A percentile compares a stretch with the other conserved stretches of the same genome.
phyloP scores from a whole-genome alignment of 30 jellyfish, hydroid and myxozoan genomes.

The Aurelia coerulea region DNA sequence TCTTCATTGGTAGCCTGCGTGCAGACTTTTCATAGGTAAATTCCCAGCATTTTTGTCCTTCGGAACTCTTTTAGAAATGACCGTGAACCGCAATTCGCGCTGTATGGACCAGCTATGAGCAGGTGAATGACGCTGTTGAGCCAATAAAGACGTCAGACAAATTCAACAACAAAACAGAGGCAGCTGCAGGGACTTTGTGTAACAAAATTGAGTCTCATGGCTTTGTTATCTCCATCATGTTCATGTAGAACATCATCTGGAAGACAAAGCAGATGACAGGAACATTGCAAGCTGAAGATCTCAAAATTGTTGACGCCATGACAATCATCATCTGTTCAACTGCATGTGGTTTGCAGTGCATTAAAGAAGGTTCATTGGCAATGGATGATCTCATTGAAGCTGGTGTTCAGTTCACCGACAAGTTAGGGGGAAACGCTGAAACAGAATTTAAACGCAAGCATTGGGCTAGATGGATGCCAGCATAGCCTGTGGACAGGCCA shows the following conservation, averaged over 20 bases:
- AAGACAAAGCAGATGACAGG: slow-evolving; percentile 28
- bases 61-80: too few relatives aligned
- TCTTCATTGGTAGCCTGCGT: too few relatives aligned
- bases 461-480: slow-evolving; percentile 13
- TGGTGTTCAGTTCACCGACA: slow-evolving; percentile 8
- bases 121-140: neutral
- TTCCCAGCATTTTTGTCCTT: too few relatives aligned
- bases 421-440: too few relatives aligned
- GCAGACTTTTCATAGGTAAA: too few relatives aligned
- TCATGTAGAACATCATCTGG: slow-evolving; percentile 47
- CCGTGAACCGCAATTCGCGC: slow-evolving; percentile 15
- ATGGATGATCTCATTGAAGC: slow-evolving; percentile 11
- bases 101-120: slow-evolving; percentile 34
- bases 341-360: slow-evolving; percentile 2
- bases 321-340: slow-evolving; percentile 10
- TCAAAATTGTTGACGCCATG: slow-evolving; percentile 37
- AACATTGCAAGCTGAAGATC: slow-evolving; percentile 37
- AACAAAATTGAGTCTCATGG: slow-evolving; percentile 20
- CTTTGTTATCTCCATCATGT: slow-evolving; percentile 15
- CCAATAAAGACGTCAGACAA: slow-evolving; percentile 4
- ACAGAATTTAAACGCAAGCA: too few relatives aligned
- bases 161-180: neutral
- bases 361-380: neutral
- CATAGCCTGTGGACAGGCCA: neutral
- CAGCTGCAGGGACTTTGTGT: slow-evolving; percentile 17